Evolutionary conservation across 2,113 vertebrate genomes (phyloP).

Genomic region (Uria lomvia): DNA sequence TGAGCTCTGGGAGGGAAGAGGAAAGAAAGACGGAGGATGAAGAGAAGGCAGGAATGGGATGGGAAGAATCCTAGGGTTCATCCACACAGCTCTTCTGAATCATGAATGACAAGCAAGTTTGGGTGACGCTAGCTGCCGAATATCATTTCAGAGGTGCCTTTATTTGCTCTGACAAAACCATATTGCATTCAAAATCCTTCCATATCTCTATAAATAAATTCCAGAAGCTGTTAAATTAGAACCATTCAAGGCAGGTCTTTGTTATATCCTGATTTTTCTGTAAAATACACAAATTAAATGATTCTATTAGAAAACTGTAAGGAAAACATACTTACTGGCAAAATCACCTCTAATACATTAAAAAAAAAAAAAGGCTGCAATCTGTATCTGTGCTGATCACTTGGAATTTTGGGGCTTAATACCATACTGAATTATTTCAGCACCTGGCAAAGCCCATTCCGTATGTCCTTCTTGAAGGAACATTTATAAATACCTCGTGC

Average conservation of each 20-base stretch:
- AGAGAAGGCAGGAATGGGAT: background rate
- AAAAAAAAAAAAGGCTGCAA: background rate
- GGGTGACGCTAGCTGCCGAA: background rate
- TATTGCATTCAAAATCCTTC: slow-evolving; percentile 42
- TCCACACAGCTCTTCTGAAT: background rate
- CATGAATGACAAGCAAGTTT: background rate
- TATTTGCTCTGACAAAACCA: slow-evolving; percentile 33
- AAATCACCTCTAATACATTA: background rate
- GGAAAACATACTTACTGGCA: background rate
- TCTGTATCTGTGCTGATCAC: background rate
- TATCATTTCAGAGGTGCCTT: background rate
- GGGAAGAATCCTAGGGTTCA: background rate
- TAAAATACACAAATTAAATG: background rate
- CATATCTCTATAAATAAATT: slow-evolving; percentile 53
- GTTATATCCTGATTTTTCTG: slow-evolving; percentile 22
- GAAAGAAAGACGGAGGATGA: background rate
- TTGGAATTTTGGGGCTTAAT: background rate
- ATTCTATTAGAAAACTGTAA: slow-evolving; percentile 24
- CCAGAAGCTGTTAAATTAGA: slow-evolving; percentile 55
- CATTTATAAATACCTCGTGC: background rate
- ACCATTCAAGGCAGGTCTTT: slow-evolving; percentile 14
- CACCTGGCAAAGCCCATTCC: background rate
- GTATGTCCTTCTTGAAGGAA: background rate
- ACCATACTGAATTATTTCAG: background rate
- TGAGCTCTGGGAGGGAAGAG: background rate